phyloP scores from a whole-genome alignment of 2,888 invertebrate genomes.

The Drosophila cognata region DNA sequence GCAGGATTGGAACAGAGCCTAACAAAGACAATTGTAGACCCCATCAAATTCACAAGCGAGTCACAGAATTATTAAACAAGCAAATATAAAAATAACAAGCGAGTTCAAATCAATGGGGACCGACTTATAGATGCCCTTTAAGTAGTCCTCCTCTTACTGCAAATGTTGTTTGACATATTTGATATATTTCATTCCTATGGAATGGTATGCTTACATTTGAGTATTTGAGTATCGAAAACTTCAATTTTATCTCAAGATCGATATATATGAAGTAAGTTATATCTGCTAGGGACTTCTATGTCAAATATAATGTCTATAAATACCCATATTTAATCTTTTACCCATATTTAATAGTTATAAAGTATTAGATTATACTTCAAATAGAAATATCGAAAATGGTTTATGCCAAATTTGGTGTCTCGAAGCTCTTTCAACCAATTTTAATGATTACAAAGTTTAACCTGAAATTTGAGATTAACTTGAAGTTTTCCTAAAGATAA shows the following conservation, averaged over 20 bases:
- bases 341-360: neutral
- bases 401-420: neutral
- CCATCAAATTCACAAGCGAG: slow-evolving; percentile 4
- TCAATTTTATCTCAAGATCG: neutral
- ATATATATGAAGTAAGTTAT: neutral
- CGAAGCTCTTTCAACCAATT: neutral
- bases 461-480: neutral
- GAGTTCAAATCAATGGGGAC: neutral
- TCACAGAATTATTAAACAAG: slow-evolving; percentile 9
- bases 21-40: neutral
- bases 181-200: neutral
- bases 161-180: neutral
- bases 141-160: neutral
- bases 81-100: neutral
- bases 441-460: rapidly evolving
- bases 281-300: neutral
- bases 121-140: neutral
- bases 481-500: neutral
- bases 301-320: neutral
- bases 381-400: neutral
- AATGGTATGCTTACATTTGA: neutral
- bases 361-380: neutral
- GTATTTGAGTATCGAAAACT: neutral
- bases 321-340: neutral
- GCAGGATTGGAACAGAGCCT: neutral